These are phyloP conservation scores for Turdus rufiventris DNA, from an alignment of 2,113 vertebrate species.

Conservation along the genomic window DNA sequence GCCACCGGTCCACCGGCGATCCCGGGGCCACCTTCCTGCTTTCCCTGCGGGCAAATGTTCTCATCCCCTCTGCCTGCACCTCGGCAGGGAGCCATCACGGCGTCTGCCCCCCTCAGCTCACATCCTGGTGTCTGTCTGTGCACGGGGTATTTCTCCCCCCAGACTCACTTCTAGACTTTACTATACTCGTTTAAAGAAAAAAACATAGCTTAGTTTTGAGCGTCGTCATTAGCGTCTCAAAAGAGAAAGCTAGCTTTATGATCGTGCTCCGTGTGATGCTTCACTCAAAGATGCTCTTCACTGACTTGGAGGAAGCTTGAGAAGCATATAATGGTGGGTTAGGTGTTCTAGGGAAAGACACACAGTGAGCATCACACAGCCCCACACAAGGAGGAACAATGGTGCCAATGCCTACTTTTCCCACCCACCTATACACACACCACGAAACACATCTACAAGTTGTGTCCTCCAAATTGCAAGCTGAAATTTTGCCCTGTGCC, in stretches of 20 bases:
- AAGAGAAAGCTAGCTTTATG: background rate
- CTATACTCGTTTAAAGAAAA: background rate
- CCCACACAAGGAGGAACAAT: background rate
- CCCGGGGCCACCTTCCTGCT: accelerated
- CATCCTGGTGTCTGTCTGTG: background rate
- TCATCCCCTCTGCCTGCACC: background rate
- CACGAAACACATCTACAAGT: background rate
- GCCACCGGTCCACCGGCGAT: too few relatives aligned
- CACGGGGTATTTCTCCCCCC: background rate
- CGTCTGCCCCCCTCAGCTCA: background rate
- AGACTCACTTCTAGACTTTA: background rate
- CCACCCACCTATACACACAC: background rate
- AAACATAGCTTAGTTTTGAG: background rate
- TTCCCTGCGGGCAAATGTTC: background rate
- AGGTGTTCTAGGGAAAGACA: background rate
- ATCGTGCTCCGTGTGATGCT: background rate
- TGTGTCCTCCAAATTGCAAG: background rate
- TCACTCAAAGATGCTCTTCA: background rate
- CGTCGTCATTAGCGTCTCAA: background rate
- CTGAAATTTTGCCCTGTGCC: background rate
- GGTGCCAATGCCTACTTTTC: background rate
- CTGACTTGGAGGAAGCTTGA: background rate
- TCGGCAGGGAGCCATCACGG: background rate
- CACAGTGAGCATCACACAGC: background rate
- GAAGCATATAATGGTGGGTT: background rate